Base-by-base conservation (phyloP, 2,888 invertebrate genomes). In the Nemotelus pantherinus region DNA sequence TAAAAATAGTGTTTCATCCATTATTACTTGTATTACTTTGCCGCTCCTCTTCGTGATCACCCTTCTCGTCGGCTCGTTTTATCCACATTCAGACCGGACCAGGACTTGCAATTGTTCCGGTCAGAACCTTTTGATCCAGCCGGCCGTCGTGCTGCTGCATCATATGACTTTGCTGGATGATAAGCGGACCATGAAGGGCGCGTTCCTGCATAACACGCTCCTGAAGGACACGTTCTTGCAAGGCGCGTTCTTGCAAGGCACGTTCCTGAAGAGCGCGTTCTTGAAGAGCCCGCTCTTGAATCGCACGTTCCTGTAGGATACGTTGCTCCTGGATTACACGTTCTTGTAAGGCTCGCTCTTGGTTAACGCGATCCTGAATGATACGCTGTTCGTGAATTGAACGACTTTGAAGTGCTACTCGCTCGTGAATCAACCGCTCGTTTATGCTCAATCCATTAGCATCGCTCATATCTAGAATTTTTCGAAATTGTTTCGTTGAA, bases 311-410 rank as follows among this genome's bases (percentile, higher is more conserved):
- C 67, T 82, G 81, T 53, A 82, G 44, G 4, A 80, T 78, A 57
- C 81, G 76, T 57, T 78, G 71, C 47, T 77, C 77, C 10, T 80
- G 79, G 3, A 79, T 47, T 4, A 76, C 77, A 50, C 78, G 67
- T 25, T 82, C 82, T 53, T 82, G 82, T 71, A 81, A 72, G n/a
- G 78, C 79, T 6, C 82, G 79, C 25, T 82, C 82, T 48, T 82
- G 81, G 68, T 80, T 80, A 6, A 77, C 79, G 58, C 80, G 77
- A 50, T 80, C 79, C 53, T 81, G 81, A 76, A 81, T 77, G 71
- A 81, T 80, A 60, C 79, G 80, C 63, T 81, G 80, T 60, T 81
- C 82, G 72, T 82, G 82, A 77, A 82, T 80, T 45, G 80, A 79
- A 63, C 82, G 80, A 44, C 75, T 78, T 63, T 80, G 77, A 7